These are phyloP conservation scores for Cinclus cinclus DNA, from an alignment of 2,113 vertebrate genomes.

Conservation along the genomic window DNA sequence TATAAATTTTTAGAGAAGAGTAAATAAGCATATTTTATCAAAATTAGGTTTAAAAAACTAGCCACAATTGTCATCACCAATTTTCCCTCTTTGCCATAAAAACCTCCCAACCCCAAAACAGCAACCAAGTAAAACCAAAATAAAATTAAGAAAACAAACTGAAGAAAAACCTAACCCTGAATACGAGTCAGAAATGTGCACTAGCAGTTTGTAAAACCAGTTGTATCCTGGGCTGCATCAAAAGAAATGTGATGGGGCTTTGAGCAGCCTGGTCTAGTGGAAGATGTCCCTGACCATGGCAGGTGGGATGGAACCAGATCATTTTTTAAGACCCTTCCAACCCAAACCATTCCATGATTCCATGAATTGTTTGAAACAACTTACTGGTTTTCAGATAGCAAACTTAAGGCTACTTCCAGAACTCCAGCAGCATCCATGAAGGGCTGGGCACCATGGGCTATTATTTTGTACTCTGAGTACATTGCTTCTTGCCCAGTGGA, in stretches of 20 bases:
- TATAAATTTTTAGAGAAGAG: fast-evolving
- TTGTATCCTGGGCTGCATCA: background rate
- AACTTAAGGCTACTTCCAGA: too few species aligned
- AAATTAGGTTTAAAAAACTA: background rate
- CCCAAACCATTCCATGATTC: too few species aligned
- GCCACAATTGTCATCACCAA: background rate
- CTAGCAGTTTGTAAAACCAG: background rate
- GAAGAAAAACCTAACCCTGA: background rate
- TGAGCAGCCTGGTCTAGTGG: too few species aligned
- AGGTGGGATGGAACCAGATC: background rate
- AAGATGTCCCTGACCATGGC: background rate
- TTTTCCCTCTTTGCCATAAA: too few species aligned
- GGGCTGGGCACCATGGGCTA: background rate
- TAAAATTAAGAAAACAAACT: background rate
- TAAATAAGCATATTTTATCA: fast-evolving
- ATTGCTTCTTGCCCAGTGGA: background rate
- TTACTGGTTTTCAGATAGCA: background rate
- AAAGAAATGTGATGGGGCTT: fast-evolving
- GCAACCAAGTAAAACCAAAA: background rate
- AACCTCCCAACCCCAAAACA: background rate
- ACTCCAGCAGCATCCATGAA: background rate
- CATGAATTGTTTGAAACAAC: background rate
- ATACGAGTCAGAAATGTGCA: fast-evolving
- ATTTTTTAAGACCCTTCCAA: background rate
- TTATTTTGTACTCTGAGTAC: background rate